Conservation (phyloP, 1,140 invertebrate species). For the Orussus abietinus region DNA sequence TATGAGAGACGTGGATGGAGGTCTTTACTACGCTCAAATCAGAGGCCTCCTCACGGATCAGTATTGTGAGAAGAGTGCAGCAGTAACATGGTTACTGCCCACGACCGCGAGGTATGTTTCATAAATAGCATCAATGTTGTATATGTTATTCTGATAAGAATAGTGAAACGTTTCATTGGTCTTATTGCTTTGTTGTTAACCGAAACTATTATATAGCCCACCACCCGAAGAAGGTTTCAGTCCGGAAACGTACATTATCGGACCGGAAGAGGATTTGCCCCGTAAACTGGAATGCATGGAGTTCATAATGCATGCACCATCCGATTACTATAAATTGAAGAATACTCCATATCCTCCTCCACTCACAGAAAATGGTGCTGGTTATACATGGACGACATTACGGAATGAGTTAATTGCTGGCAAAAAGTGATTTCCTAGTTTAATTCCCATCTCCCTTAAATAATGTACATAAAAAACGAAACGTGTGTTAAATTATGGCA, state of each 20-base stretch:
- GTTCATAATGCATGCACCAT: slow-evolving; percentile 90
- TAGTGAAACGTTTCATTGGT: too few relatives aligned
- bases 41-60: slow-evolving; percentile 85
- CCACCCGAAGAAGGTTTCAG: slow-evolving; percentile 75
- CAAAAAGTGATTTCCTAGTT: slow-evolving; percentile 23
- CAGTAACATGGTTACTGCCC: slow-evolving; percentile 88
- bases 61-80: slow-evolving; percentile 90
- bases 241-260: slow-evolving; percentile 87
- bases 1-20: slow-evolving; percentile 71
- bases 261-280: slow-evolving; percentile 87
- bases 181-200: too few relatives aligned
- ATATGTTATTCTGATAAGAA: too few relatives aligned
- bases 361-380: slow-evolving; percentile 55
- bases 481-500: too few relatives aligned
- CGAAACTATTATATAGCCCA: slow-evolving; percentile 60
- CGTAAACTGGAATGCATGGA: slow-evolving; percentile 83
- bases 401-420: slow-evolving; percentile 35
- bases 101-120: slow-evolving; percentile 60
- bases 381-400: slow-evolving; percentile 66
- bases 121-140: too few relatives aligned
- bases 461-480: slow-evolving; percentile 7
- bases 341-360: slow-evolving; percentile 71
- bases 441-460: too few relatives aligned
- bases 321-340: slow-evolving; percentile 80
- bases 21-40: slow-evolving; percentile 85